Conservation (phyloP, 2,888 invertebrate genomes). For the Sarcophaga caerulescens region DNA sequence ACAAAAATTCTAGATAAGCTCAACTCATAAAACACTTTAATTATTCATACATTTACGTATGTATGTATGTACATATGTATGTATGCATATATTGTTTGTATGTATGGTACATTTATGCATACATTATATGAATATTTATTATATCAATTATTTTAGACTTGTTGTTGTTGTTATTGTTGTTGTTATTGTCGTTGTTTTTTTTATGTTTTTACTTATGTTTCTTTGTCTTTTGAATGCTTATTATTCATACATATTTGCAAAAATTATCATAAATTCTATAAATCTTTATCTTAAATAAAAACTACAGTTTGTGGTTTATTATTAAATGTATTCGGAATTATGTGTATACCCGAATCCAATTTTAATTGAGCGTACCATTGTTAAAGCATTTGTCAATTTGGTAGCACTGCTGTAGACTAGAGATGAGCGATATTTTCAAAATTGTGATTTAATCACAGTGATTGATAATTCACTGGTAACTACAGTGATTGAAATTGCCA, state of each 20-base stretch:
- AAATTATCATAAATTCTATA: constrained; percentile 57
- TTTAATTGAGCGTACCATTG: no score
- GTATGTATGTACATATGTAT: neutral
- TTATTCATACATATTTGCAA: constrained; percentile 7
- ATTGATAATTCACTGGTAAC: no score
- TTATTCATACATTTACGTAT: constrained; percentile 51
- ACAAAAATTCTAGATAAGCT: constrained; percentile 55
- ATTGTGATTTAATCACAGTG: no score
- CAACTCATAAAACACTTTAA: constrained; percentile 58
- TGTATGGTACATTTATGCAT: neutral
- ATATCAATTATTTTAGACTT: neutral
- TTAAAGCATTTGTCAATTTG: no score
- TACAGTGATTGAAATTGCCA: no score
- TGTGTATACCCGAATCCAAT: no score
- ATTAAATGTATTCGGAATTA: neutral
- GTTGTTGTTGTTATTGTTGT: constrained; percentile 11
- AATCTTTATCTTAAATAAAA: constrained; percentile 30
- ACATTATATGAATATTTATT: neutral
- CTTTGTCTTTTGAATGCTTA: constrained; percentile 26
- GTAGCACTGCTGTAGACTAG: constrained; percentile 2
- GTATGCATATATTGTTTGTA: neutral
- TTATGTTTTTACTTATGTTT: neutral
- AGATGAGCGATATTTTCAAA: no score
- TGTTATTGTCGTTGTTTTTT: neutral
- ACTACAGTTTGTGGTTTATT: constrained; percentile 17